Evolutionary conservation across 1,140 invertebrate species (phyloP), one percentile per base, ranked within the genome.

Genomic region (Ericerus pela): DNA sequence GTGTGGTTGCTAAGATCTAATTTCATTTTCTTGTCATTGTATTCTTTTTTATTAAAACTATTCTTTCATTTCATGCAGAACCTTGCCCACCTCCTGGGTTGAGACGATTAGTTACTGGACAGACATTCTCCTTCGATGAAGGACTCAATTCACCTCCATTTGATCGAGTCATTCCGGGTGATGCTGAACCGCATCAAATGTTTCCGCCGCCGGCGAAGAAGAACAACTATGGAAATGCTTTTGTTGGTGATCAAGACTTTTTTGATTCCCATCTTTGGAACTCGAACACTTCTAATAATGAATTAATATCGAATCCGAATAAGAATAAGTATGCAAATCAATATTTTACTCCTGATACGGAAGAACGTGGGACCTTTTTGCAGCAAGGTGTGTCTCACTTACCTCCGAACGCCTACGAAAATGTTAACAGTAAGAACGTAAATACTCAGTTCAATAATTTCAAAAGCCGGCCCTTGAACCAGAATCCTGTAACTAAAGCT

Each of bases 101-200:
- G 41, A 47, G 41, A 47, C 22, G 41, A 47, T 24, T 47, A 22
- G 41, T 47, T 22, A 47, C 41, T 4, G 41, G 41, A 2, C 41
- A 47, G 26, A 47, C 41, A 14, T 18, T 47, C 22, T 47, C 41
- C 4, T 47, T 47, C 18, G 41, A 47, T 14, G 41, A 47, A 24
- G 41, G 41, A 2, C 41, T 14, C 2, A 14, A 10, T 47, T 47
- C 41, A 22, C 41, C 41, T 47, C 41, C 41, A 24, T 47, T 47
- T 24, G 41, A 47, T 47, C 11, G 41, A 22, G 14, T 47, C 16
- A 14, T 47, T 22, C 41, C 41, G 22, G 41, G 41, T 16, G 41
- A 47, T 22, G 3, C 41, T 4, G 2, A 14, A 22, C 41, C 41
- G 3, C 20, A 47, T 47, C 41, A 47, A 24, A 18, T 14, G 14